Conservation (phyloP, 37 sponge, comb jelly and placozoan species). For the Chondrosia reniformis region DNA sequence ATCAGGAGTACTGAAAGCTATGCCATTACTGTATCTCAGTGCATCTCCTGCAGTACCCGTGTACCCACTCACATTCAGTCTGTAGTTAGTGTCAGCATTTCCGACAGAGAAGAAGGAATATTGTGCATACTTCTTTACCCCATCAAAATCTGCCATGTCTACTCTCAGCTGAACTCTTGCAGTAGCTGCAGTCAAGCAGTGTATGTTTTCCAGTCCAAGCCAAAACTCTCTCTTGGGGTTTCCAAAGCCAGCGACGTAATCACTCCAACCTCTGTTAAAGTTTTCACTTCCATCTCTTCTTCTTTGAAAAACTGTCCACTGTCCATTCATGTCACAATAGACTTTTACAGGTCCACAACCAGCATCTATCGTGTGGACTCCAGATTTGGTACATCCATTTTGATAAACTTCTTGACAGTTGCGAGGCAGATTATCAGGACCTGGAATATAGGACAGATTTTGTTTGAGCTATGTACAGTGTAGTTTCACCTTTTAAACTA, state of each 20-base stretch:
- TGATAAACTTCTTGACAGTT: neutral
- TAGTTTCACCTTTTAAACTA: no score
- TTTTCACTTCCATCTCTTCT: conserved; percentile 2
- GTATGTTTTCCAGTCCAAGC: neutral
- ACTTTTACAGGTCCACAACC: neutral
- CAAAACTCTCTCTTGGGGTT: neutral
- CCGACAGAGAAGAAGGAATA: neutral
- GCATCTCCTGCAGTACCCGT: neutral
- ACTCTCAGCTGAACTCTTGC: neutral
- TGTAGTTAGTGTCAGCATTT: neutral
- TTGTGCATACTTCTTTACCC: neutral
- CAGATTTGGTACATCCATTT: neutral
- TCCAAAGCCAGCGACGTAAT: neutral
- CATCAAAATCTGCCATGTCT: neutral
- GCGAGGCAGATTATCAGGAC: neutral
- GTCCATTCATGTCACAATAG: conserved; percentile 1
- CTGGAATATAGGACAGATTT: no score
- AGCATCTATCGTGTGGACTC: neutral
- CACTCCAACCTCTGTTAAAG: neutral
- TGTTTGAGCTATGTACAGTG: no score
- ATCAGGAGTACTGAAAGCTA: neutral
- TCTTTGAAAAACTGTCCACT: neutral
- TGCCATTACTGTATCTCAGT: neutral
- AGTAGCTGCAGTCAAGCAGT: neutral
- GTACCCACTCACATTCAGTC: neutral